Evolutionary conservation across 2,797 vertebrate species (phyloP), one percentile per base, ranked within the genome.

Genomic region (Eulemur mongoz): DNA sequence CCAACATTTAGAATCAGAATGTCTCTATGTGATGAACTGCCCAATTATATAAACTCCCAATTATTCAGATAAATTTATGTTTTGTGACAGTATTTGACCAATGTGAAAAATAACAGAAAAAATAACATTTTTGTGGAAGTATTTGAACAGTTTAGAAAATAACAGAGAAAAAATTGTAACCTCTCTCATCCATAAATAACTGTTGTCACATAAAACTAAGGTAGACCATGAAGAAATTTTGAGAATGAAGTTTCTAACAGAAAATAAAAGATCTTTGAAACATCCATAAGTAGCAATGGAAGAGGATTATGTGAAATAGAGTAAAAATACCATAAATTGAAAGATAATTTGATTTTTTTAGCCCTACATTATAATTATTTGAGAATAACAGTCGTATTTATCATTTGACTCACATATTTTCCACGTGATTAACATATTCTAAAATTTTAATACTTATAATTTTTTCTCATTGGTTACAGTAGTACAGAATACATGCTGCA

Each of bases 41-140:
- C 10, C 23, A 87, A 43, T 75, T 70, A 48, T 1, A n/a, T 86
- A 63, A 87, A 79, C 38, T 80, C n/a, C 38, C 30, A 94, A 23
- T 94, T 84, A 88, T 84, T 65, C 6, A 35, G 30, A 27, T 32
- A 73, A 87, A 79, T 92, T 79, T 81, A 23, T 76, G 82, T 95
- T 94, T 89, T 94, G 72, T 82, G 38, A 72, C 38, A 87, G 15
- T 73, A 80, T 67, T 75, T 75, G 89, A 82, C 14, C 84, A 92
- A 20, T 59, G 79, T 88, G 3, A 38, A 90, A 93, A 79, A 92
- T 45, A 95, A 59, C 15, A 89, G 50, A 50, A 94, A 94, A 97
- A 95, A 25, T 67, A 70, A 45, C 61, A 43, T 40, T 38, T 73
- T 72, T 78, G 27, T 38, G 91, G 2, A 48, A 78, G 9, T 82